Base-by-base conservation (phyloP, 2,113 vertebrate genomes). In the Tetrao urogallus region DNA sequence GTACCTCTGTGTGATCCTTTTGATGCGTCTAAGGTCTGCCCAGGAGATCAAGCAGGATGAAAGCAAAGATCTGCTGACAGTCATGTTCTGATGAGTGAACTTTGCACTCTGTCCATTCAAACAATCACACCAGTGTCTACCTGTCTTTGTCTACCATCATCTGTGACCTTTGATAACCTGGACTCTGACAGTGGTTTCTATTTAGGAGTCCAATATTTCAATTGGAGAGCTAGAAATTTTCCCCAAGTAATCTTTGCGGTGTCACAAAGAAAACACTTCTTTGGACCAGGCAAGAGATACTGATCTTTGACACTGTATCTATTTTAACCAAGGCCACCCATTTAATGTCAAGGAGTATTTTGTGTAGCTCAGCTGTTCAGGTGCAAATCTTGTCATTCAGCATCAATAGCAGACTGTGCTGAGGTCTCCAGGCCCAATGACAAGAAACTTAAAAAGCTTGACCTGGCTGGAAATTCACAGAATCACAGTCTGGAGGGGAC, bases 61-160 rank as follows among this genome's bases (percentile, higher is more conserved):
- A 71, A 22, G 4, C 45, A 82, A 79, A 22, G 16, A 28, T 76
- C 16, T 71, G 43, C 32, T 67, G 50, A 34, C 25, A 57, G 19
- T 13, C 4, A 4, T 80, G 10, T 5, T 27, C 19, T 56, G 42
- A 57, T 24, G 17, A 9, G 7, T 11, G 3, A 28, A 45, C 2
- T 1, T 73, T 17, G 16, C 14, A 52, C 24, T 43, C 17, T 10
- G 7, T 12, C 30, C 13, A 10, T 48, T 25, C 3, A 10, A 42
- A 13, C 32, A 67, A 21, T 1, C 3, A 9, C 20, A 88, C 2
- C n/a, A 48, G 11, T 2, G 6, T 14, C 28, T 3, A 3, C 1
- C 17, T 4, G 2, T 28, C 54, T 83, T 45, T 1, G 0, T 54
- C 30, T 78, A 6, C 45, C 2, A 1, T 6, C 21, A 30, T 64